Base-by-base conservation (phyloP, 2,888 invertebrate genomes). In the Protophormia terraenovae region DNA sequence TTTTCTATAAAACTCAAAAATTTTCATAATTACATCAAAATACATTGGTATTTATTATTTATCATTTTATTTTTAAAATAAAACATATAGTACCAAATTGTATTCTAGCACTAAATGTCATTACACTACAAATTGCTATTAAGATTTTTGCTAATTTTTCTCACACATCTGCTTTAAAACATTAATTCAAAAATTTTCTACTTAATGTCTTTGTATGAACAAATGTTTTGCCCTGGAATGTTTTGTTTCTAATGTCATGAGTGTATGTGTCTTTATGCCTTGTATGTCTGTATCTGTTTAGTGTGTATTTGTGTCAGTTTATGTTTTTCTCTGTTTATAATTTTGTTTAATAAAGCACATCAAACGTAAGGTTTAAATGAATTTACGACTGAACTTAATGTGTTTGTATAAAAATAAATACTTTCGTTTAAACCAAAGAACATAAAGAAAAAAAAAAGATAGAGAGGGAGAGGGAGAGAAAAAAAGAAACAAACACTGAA, bases 341-440 rank as follows among this genome's bases (percentile, higher is more conserved):
- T 64, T 53, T 53, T 62, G 69, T 29, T 79, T 50, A 78, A 62
- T 69, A 78, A 71, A 62, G 60, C 67, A 75, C 78, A 75, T 83
- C 78, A 83, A 83, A 78, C 53, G 62, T 67, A 32, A 47, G 41
- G 24, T 41, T 79, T 79, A 71, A 84, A 79, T 75, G 64, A 84
- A 79, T 84, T 79, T 71, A 79, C 64, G 62, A 75, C 64, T 64
- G 45, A 79, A 72, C 8, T 24, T 79, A 64, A 79, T 79, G 41
- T 64, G 64, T 73, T 80, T 58, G 27, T 27, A 64, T 32, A 50
- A 55, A 72, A 62, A 79, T 64, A 67, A 72, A 72, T 45, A 45
- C 45, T 53, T 45, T 55, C 22, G 27, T 73, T 71, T 58, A 73
- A 73, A 47, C 22, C 12, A 72, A 77, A 55, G 27, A 35, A 35